These are phyloP conservation scores for Wiebesia pumilae DNA, from an alignment of 1,140 invertebrate species.

Conservation along the genomic window DNA sequence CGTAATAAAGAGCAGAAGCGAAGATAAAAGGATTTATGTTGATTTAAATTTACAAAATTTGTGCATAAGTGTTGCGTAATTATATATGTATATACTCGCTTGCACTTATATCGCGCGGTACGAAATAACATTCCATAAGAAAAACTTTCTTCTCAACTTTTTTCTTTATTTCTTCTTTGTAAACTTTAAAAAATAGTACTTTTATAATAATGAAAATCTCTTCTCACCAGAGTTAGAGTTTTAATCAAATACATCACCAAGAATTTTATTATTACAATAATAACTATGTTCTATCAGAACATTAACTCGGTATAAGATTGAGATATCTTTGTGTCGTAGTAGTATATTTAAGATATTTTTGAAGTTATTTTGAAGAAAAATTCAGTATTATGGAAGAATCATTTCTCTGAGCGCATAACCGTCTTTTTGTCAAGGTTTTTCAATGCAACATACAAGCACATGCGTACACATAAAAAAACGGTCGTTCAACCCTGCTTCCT, in stretches of 20 bases:
- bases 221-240: neutral
- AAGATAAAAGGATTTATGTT: conserved; percentile 7
- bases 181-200: neutral
- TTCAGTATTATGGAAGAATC: neutral
- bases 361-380: neutral
- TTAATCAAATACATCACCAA: neutral
- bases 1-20: neutral
- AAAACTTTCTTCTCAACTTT: neutral
- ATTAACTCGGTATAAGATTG: too few species aligned
- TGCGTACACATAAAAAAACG: neutral
- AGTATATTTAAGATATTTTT: too few species aligned
- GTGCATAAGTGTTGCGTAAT: neutral
- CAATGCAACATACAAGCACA: neutral
- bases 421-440: neutral
- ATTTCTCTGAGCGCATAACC: neutral
- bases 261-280: neutral
- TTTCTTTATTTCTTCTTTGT: neutral
- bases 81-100: neutral
- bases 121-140: neutral
- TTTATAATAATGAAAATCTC: neutral
- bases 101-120: too few species aligned
- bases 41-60: conserved; percentile 1
- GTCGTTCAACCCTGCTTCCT: conserved; percentile 10
- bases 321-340: too few species aligned
- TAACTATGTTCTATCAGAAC: neutral